Conservation (phyloP, 2,888 invertebrate genomes). For the Melikaiella ostensackeni region DNA sequence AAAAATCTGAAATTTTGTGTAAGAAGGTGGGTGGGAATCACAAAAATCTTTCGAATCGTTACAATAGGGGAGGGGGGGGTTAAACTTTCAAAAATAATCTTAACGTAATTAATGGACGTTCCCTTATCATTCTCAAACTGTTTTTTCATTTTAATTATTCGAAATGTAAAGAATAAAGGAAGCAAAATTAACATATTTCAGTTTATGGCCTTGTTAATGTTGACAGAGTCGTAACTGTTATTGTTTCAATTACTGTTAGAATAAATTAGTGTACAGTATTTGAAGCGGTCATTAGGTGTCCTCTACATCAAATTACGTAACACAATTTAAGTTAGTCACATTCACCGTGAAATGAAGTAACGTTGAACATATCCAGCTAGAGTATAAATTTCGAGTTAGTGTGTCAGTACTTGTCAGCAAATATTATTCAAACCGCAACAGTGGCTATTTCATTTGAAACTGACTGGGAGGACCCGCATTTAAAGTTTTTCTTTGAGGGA, state of each 20-base stretch:
- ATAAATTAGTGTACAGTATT: conserved; percentile 7
- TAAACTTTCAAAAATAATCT: too few species aligned
- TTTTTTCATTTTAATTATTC: too few species aligned
- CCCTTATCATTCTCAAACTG: too few species aligned
- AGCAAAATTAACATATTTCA: too few species aligned
- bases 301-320: neutral
- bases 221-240: conserved; percentile 1
- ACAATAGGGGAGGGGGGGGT: too few species aligned
- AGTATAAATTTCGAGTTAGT: neutral
- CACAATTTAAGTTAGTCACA: neutral
- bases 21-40: too few species aligned
- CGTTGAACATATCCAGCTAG: neutral
- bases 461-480: too few species aligned
- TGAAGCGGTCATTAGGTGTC: neutral
- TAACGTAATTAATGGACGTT: too few species aligned
- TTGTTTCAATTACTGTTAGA: conserved; percentile 3
- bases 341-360: neutral
- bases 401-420: neutral
- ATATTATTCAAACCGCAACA: neutral
- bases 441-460: neutral
- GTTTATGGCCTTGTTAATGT: neutral
- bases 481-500: too few species aligned
- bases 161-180: too few species aligned
- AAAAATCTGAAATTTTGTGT: too few species aligned
- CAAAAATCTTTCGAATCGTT: too few species aligned